Conservation (phyloP, 2,113 vertebrate genomes). For the Notarius quadriscutis region DNA sequence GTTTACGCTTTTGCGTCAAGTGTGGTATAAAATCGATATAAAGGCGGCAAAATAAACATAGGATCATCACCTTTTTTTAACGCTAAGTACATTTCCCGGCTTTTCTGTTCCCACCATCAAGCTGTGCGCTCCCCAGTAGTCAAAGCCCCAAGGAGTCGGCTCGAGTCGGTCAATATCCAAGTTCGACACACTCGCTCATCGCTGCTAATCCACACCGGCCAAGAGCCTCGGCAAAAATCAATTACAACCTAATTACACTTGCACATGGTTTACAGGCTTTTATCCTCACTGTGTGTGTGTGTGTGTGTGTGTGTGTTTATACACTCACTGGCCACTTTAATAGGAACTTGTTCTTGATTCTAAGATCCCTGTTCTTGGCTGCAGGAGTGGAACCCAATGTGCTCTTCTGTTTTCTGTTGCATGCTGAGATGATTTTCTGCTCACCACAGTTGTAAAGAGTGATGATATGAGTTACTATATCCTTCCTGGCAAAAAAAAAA, state of each 20-base stretch:
- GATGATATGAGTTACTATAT: too few relatives aligned
- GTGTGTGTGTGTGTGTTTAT: constrained; percentile 11
- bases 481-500: too few relatives aligned
- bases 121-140: constrained; percentile 67
- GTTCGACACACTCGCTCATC: constrained; percentile 74
- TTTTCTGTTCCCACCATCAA: neutral
- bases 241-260: constrained; percentile 79
- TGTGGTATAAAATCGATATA: neutral
- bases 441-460: too few relatives aligned
- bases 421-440: too few relatives aligned
- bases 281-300: constrained; percentile 53
- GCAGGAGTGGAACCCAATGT: too few relatives aligned
- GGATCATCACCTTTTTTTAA: constrained; percentile 2
- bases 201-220: constrained; percentile 72
- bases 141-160: constrained; percentile 67
- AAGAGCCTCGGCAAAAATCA: constrained; percentile 74
- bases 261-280: constrained; percentile 68
- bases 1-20: neutral
- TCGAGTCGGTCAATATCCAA: constrained; percentile 74
- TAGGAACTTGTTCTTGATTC: too few relatives aligned
- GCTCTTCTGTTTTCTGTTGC: too few relatives aligned
- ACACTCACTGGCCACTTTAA: too few relatives aligned
- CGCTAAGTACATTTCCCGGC: constrained; percentile 10
- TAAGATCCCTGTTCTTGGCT: too few relatives aligned
- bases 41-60: constrained; percentile 22